phyloP scores from a whole-genome alignment of 2,797 vertebrate species.

The Heteromormyrus szaboi region DNA sequence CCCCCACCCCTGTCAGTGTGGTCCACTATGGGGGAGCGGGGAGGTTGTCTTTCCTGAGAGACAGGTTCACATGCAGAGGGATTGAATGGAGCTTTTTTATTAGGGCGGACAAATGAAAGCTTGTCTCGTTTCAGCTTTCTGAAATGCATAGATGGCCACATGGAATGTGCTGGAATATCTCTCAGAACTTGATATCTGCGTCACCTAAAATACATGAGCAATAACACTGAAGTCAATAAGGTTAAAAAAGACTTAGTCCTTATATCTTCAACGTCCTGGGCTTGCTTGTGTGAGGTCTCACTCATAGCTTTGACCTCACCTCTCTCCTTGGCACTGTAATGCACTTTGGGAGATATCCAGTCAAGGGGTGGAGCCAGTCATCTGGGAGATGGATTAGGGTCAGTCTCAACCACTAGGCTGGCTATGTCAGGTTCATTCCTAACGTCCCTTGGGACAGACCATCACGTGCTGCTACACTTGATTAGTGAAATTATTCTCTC shows the following conservation, averaged over 20 bases:
- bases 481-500: not conserved
- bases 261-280: not conserved
- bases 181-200: not conserved
- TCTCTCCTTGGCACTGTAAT: not conserved
- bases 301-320: not conserved
- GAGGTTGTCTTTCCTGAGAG: not conserved
- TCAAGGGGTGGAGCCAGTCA: not conserved
- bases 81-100: slow-evolving; percentile 4
- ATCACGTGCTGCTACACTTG: not conserved
- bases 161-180: not conserved
- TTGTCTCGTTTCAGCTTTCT: not conserved
- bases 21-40: not conserved
- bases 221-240: not conserved
- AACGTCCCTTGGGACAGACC: not conserved
- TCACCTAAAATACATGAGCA: not conserved
- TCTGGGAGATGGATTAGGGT: not conserved
- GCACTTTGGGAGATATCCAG: slow-evolving; percentile 3
- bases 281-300: not conserved
- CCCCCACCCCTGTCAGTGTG: not conserved
- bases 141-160: not conserved
- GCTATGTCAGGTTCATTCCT: not conserved
- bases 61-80: not conserved
- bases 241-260: not conserved
- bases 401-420: not conserved
- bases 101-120: slow-evolving; percentile 4